These are phyloP conservation scores for Rotaria socialis DNA, from an alignment of 2,888 invertebrate genomes.

Conservation along the genomic window DNA sequence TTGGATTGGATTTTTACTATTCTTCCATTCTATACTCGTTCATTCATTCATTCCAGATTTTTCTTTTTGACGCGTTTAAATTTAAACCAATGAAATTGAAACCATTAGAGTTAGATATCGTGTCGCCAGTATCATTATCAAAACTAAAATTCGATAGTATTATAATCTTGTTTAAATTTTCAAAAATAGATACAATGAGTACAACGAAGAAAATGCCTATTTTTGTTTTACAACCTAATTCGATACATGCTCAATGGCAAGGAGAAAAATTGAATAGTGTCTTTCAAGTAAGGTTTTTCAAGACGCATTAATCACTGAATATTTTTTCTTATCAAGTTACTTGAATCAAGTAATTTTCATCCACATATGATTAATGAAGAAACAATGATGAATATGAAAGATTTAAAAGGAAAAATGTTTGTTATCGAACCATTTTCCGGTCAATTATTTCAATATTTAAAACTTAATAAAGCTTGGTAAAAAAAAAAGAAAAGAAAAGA, in stretches of 20 bases:
- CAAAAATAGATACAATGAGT: neutral
- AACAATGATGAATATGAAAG: neutral
- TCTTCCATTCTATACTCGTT: neutral
- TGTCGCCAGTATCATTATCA: neutral
- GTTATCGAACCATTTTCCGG: conserved; percentile 16
- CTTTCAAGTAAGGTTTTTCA: neutral
- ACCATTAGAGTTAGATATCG: neutral
- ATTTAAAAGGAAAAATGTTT: conserved; percentile 31
- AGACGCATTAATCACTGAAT: neutral
- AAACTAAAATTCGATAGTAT: neutral
- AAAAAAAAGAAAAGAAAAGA: neutral
- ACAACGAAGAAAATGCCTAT: neutral
- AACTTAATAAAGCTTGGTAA: conserved; percentile 15
- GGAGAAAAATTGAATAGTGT: conserved; percentile 30
- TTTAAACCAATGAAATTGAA: neutral
- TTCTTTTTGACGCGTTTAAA: neutral
- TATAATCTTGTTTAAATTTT: neutral
- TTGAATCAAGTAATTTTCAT: conserved; percentile 25
- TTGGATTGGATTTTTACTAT: neutral
- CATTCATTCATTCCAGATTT: neutral
- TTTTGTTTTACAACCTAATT: neutral
- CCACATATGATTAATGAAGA: conserved; percentile 32
- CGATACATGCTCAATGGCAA: conserved; percentile 26
- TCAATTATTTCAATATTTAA: conserved; percentile 25
- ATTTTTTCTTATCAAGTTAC: neutral